Conservation (phyloP, 2,113 vertebrate genomes). For the Vombatus ursinus region DNA sequence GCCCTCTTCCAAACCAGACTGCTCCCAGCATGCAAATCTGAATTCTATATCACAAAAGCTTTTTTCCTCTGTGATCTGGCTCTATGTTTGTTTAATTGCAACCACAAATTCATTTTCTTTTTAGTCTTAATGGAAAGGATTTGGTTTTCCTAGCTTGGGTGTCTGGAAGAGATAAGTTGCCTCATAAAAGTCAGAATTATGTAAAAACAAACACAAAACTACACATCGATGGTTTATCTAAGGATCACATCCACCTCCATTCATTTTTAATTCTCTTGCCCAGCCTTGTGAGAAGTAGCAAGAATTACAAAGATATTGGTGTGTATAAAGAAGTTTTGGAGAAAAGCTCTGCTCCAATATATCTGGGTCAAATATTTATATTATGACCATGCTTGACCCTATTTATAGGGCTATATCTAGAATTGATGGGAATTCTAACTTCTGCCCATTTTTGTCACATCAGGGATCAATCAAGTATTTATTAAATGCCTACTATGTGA, state of each 20-base stretch:
- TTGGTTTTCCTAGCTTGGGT: slow-evolving; percentile 32
- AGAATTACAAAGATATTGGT: slow-evolving; percentile 8
- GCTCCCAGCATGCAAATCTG: background rate
- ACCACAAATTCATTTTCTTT: slow-evolving; percentile 44
- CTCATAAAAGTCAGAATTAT: background rate
- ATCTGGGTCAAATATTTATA: background rate
- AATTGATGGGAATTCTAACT: background rate
- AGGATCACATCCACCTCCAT: background rate
- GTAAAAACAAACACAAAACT: background rate
- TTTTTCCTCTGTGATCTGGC: slow-evolving; percentile 40
- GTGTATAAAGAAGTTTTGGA: background rate
- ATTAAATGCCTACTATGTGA: background rate
- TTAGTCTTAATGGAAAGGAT: slow-evolving; percentile 31
- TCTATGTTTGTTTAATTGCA: slow-evolving; percentile 52
- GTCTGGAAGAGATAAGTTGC: slow-evolving; percentile 1
- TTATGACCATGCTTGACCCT: background rate
- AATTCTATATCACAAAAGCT: slow-evolving; percentile 10
- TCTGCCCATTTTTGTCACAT: background rate
- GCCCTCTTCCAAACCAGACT: slow-evolving; percentile 44
- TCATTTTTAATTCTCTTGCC: background rate
- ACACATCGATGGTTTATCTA: background rate
- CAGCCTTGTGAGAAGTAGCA: background rate
- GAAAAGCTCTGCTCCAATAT: slow-evolving; percentile 12
- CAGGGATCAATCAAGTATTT: background rate
- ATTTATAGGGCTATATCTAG: background rate